Base-by-base conservation (phyloP, 2,797 vertebrate genomes). In the Sardinella longiceps region DNA sequence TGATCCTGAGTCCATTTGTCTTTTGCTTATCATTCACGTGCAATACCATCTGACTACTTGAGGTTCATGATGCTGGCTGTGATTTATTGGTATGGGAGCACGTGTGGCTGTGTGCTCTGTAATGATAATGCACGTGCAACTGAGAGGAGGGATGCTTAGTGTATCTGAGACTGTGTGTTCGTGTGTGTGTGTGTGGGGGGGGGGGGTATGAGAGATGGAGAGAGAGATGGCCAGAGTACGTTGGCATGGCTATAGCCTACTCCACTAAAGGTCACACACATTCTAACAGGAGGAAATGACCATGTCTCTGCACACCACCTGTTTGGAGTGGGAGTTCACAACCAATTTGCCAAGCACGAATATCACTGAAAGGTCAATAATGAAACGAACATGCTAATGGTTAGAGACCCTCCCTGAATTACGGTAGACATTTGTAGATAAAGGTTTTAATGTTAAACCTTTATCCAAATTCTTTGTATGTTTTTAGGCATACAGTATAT, bases 181-280 rank as follows among this genome's bases (percentile, higher is more conserved):
- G 87, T 83, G 80, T 25, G 23, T 37, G 51, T 39, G 82, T 63
- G 80, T 82, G 39, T 81, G 80, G 5, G 66, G 5, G 66, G 1
- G 66, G 15, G 30, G 4, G 66, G 30, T 33, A 25, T 15, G 30
- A 74, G 66, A 39, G 66, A 37, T 14, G 14, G 25, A 18, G 30
- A 18, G 15, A 37, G n/a, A 11, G 9, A 77, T 56, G n/a, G 48
- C 23, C 30, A 15, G 25, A 45, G 37, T 39, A 25, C 18, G 33
- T 74, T 74, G 66, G 66, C 66, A 74, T 37, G 66, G 66, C 66
- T 74, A 30, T 50, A n/a, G 46, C 4, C 46, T 48, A 10, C 30
- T 39, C 30, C 66, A 33, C 30, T 74, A 33, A 74, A 74, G 66
- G 66, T 74, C 66, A 74, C 33, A 39, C 66, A 37, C 66, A 37